Evolutionary conservation across 2,797 vertebrate species (phyloP), one percentile per base, ranked within the genome.

Genomic region (Myotis pilosus): DNA sequence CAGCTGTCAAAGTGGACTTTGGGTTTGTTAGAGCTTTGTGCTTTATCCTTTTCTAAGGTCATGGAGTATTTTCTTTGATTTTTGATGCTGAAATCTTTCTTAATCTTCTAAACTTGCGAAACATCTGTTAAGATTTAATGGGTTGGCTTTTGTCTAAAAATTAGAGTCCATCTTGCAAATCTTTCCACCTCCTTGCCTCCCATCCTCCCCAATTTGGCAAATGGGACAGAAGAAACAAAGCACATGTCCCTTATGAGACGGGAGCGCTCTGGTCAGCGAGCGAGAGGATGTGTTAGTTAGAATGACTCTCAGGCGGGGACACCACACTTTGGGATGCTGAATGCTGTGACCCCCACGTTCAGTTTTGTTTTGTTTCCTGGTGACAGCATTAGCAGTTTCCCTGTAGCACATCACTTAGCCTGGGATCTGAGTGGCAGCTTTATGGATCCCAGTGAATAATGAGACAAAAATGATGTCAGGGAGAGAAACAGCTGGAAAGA

Each of bases 61-160:
- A 98, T 95, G 96, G 97, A 98, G 98, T 99, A 99, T 98, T 98
- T 98, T 98, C 99, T 99, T 99, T 99, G 99, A 99, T 99, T 99
- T 98, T 98, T 99, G 98, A 98, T 98, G 99, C 98, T 98, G 99
- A 99, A 99, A 98, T 98, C 98, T 99, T 99, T 98, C 98, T 98
- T 99, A 98, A 99, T 99, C 99, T 99, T 98, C 98, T 98, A 97
- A 99, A 99, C 98, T 98, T 98, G 98, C 98, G 97, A 98, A 98
- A 98, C 98, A 98, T 98, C 98, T 98, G 98, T 98, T 98, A 98
- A 98, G 98, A 98, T 98, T 98, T 98, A 98, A 98, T 98, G 96
- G 97, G 97, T 94, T 96, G 97, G 98, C 98, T 98, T 98, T 97
- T 98, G 97, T 97, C 96, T 98, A 97, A 97, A 97, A 97, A 98